Evolutionary conservation across 2,888 invertebrate species (phyloP).

Genomic region (Tholera decimalis): DNA sequence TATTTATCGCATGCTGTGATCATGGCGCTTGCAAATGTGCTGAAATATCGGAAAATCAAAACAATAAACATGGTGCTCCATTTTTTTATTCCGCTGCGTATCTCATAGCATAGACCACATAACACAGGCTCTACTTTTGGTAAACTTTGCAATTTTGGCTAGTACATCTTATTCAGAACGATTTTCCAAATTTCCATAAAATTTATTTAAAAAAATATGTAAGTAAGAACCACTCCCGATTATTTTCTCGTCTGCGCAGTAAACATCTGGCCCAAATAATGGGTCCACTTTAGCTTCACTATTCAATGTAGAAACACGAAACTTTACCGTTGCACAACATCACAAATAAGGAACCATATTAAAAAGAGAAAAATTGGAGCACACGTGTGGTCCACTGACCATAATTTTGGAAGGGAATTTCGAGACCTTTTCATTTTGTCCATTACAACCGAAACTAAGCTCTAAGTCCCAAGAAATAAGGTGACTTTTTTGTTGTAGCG

Average conservation of each 20-base stretch:
- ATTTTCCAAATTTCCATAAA: too few species aligned
- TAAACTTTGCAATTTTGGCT: too few species aligned
- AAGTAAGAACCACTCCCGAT: too few species aligned
- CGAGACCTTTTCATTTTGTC: conserved; percentile 36
- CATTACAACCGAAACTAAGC: conserved; percentile 23
- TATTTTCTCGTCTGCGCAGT: background rate
- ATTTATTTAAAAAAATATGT: too few species aligned
- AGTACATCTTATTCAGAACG: too few species aligned
- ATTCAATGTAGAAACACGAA: conserved; percentile 43
- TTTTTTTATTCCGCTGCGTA: too few species aligned
- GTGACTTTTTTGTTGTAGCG: conserved; percentile 8
- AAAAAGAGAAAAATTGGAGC: conserved; percentile 60
- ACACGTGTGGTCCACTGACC: conserved; percentile 65
- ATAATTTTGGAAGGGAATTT: conserved; percentile 51
- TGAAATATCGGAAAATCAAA: too few species aligned
- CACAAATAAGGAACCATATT: conserved; percentile 39
- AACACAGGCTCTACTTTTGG: too few species aligned
- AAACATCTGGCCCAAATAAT: conserved; percentile 17
- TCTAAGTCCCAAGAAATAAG: background rate
- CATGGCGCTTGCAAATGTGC: too few species aligned
- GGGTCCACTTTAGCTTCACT: conserved; percentile 2
- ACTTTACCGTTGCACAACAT: conserved; percentile 20
- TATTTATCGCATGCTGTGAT: too few species aligned
- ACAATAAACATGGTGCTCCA: too few species aligned
- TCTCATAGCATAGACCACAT: too few species aligned